Base-by-base conservation (phyloP, 2,113 vertebrate species). In the Heptranchias perlo region DNA sequence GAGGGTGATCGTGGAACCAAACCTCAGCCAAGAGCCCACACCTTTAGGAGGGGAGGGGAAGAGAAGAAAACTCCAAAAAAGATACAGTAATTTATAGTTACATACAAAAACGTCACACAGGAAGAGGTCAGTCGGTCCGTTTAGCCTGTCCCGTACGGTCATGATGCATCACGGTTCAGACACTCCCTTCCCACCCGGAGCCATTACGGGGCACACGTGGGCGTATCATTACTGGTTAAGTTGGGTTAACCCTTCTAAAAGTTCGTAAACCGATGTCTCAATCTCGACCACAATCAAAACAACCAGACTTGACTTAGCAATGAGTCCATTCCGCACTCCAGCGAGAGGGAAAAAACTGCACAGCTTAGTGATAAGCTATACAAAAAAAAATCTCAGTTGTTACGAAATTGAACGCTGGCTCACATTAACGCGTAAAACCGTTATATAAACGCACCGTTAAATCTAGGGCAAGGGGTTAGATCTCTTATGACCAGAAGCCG, bases 401-500 rank as follows among this genome's bases (percentile, higher is more conserved):
- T 91, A 39, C 18, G n/a, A 62, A 93, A 92, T 39, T 93, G 89
- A n/a, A 93, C 54, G 64, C 4, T n/a, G 58, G n/a, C 89, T 61
- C 64, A 58, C 35, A 93, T 39, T 93, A 62, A 93, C 62, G 35
- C 18, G 35, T 93, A 93, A 39, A 93, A 62, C 89, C n/a, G 13
- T 64, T 93, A 93, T 61, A 39, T 58, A 93, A 93, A 35, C n/a
- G 89, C 89, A 93, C 58, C 39, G 89, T 62, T 61, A 93, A 93
- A 93, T 93, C 89, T 93, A 62, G 89, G 89, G 31, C 58, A 93
- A 93, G 39, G 89, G 89, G 35, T 93, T 93, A 62, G 89, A 62
- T 62, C n/a, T 93, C 54, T 39, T 93, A 62, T 23, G 58, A n/a
- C 35, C 89, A 62, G 89, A 93, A 93, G 89, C 58, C 35, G 89